These are phyloP conservation scores for Clostera curtula DNA, from an alignment of 2,888 invertebrate species.

Conservation along the genomic window DNA sequence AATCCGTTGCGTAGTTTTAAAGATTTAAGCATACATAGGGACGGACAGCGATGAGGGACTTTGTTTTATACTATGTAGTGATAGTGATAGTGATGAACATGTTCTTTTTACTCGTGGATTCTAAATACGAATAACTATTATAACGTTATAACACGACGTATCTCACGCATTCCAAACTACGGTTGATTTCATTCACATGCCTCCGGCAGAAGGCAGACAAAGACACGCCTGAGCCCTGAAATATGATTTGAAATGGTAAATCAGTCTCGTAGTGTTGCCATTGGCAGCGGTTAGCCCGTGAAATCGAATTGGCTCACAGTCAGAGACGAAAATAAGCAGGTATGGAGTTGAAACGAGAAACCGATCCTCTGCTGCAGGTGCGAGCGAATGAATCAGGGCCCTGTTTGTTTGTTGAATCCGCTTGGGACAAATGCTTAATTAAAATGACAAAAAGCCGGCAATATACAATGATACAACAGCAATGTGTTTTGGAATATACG, in stretches of 20 bases:
- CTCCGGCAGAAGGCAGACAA: too few relatives aligned
- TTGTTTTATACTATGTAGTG: too few relatives aligned
- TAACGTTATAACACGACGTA: too few relatives aligned
- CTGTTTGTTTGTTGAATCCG: constrained; percentile 16
- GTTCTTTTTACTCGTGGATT: too few relatives aligned
- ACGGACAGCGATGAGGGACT: too few relatives aligned
- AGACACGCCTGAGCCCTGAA: constrained; percentile 16
- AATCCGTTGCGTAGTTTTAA: too few relatives aligned
- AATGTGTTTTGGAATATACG: constrained; percentile 3
- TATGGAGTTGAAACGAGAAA: constrained; percentile 41
- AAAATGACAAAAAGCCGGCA: constrained; percentile 9
- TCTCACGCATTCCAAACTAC: too few relatives aligned
- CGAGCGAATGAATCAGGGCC: constrained; percentile 33
- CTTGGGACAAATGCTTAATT: constrained; percentile 8
- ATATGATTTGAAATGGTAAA: constrained; percentile 36
- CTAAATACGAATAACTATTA: too few relatives aligned
- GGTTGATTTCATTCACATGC: too few relatives aligned
- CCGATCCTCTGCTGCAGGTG: constrained; percentile 34
- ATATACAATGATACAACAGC: constrained; percentile 5
- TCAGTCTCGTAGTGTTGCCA: constrained; percentile 36
- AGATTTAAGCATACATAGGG: too few relatives aligned
- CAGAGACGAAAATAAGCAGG: constrained; percentile 64
- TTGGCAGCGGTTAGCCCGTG: constrained; percentile 54
- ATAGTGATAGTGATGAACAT: too few relatives aligned
- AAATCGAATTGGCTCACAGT: constrained; percentile 69